Evolutionary conservation across 2,888 invertebrate species (phyloP).

Genomic region (Neuroscelio doddi): DNA sequence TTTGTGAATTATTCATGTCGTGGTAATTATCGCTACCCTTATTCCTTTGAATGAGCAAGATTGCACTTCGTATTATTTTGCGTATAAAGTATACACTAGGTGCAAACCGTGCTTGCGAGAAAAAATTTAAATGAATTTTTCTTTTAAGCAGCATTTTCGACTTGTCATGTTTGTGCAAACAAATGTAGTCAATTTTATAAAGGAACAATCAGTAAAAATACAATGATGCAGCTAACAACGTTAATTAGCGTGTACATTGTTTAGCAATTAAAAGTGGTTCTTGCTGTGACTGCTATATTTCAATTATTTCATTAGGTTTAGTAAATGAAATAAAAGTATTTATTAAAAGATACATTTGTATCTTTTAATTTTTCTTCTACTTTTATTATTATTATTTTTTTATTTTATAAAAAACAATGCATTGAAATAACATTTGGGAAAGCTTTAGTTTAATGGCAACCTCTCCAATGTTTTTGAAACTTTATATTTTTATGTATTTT

Average conservation of each 20-base stretch:
- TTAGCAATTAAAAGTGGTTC: conserved; percentile 12
- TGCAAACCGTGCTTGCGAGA: conserved; percentile 20
- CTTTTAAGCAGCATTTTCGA: conserved; percentile 27
- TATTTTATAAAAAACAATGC: no score
- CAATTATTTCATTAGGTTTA: conserved; percentile 8
- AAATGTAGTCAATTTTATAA: conserved; percentile 28
- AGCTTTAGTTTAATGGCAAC: no score
- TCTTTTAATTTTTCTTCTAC: no score
- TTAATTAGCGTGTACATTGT: conserved; percentile 14
- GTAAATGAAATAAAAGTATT: neutral
- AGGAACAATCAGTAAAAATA: conserved; percentile 13
- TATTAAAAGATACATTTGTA: no score
- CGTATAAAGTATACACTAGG: conserved; percentile 24
- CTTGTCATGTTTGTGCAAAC: conserved; percentile 22
- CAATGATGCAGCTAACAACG: conserved; percentile 5
- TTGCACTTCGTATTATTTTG: conserved; percentile 39
- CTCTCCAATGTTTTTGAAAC: no score
- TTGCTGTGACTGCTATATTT: conserved; percentile 25
- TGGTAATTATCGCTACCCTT: conserved; percentile 33
- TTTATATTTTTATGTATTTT: no score
- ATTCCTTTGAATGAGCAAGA: conserved; percentile 38
- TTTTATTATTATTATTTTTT: no score
- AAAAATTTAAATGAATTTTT: conserved; percentile 36
- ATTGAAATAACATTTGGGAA: no score
- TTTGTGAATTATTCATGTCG: conserved; percentile 38